phyloP scores from a whole-genome alignment of 2,797 vertebrate genomes.

The Acanthis flammea region DNA sequence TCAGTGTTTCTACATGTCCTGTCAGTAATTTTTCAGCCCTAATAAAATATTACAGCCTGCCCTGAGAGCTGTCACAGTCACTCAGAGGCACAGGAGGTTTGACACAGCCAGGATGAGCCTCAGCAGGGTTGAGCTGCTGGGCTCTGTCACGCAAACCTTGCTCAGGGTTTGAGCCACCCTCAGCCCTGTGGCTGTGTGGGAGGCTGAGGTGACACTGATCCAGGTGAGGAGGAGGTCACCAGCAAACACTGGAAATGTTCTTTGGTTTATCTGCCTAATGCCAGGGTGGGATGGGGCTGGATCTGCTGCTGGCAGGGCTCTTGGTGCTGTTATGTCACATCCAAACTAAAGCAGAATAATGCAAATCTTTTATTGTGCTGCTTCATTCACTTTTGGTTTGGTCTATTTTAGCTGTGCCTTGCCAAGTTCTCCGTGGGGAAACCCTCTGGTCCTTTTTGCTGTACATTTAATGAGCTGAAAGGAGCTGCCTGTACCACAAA shows the following conservation, averaged over 20 bases:
- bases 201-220: neutral
- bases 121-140: neutral
- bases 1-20: neutral
- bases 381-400: neutral
- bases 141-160: neutral
- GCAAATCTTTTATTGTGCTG: neutral
- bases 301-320: neutral
- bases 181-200: neutral
- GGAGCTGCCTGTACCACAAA: neutral
- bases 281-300: rapidly evolving
- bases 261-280: neutral
- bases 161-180: neutral
- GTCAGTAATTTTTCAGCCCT: neutral
- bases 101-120: neutral
- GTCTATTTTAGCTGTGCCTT: neutral
- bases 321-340: neutral
- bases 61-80: neutral
- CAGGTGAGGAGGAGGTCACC: neutral
- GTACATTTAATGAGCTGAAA: neutral
- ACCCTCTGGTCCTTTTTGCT: neutral
- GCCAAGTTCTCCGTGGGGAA: neutral
- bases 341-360: neutral
- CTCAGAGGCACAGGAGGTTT: neutral
- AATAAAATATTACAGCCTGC: neutral
- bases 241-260: neutral